Base-by-base conservation (phyloP, 2,888 invertebrate species). In the Dryadula phaetusa region DNA sequence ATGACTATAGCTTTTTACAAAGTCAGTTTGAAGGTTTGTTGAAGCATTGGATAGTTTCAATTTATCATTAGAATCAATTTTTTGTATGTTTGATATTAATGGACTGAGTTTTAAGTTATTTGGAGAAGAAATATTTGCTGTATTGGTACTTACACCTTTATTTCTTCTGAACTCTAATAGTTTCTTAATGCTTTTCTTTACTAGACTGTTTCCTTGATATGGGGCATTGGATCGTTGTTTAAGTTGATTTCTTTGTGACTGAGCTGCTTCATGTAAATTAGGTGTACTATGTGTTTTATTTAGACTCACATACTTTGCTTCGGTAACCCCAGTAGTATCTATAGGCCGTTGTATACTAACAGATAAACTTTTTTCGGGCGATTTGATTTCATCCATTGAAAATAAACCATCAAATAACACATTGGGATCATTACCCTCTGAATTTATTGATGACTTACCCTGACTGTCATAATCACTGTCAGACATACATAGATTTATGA, bases 331-430 rank as follows among this genome's bases (percentile, higher is more conserved):
- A 18, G n/a, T 10, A 3, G 42, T 46, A 52, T 28, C 32, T 22
- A 25, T 53, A 25, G 47, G 16, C 47, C 64, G 69, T n/a, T 62
- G 53, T 12, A 22, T 47, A 40, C 47, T 67, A 22, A 71, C 68
- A 4, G 64, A 63, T 49, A 72, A 7, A 20, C 54, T 52, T 49
- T 74, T 82, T 64, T 83, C 83, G 1, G 84, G 83, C 1, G 84
- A 83, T 52, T 81, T 86, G 1, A 83, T 70, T 42, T 87, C 86
- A n/a, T 87, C 88, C 83, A 88, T 87, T 25, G 84, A 82, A 67
- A 81, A 88, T 14, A 85, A 70, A 20, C 86, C 86, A 65, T 90
- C 91, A 58, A 82, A 83, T 16, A 85, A 61, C 1, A 88, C 82
- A 44, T 82, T 77, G 3, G 78, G 70, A 20, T 83, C 83, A 64